Percentiles rank a stretch among this genome's conserved stretches.
Evolutionary conservation across 2,888 invertebrate genomes (phyloP).

Genomic region (Uropetala carovei): DNA sequence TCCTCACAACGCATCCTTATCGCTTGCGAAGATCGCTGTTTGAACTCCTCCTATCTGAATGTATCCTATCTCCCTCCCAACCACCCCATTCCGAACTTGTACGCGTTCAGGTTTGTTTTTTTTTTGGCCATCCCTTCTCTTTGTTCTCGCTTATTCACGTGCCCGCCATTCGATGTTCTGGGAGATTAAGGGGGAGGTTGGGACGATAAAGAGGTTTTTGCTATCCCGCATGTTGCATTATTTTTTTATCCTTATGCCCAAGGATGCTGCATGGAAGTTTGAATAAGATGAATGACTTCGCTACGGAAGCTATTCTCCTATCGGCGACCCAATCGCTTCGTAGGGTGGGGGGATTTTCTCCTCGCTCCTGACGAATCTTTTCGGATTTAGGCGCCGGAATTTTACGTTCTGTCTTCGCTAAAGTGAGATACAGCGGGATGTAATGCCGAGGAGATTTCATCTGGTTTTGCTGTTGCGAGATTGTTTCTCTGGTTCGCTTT

Average conservation of each 20-base stretch:
- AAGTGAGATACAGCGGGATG: conserved; percentile 23
- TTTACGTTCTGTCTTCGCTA: conserved; percentile 19
- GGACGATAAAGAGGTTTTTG: background rate
- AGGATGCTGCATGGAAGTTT: conserved; percentile 42
- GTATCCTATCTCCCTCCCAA: background rate
- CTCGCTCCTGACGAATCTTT: conserved; percentile 7
- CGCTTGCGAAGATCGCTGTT: background rate
- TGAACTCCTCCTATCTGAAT: background rate
- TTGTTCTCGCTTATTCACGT: background rate
- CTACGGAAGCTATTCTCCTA: background rate
- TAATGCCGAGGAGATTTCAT: background rate
- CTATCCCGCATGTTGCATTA: conserved; percentile 22
- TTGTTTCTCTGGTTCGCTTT: background rate
- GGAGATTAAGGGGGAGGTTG: background rate
- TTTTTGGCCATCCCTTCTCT: background rate
- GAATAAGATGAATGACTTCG: conserved; percentile 60
- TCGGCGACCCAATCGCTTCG: background rate
- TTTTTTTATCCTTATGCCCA: conserved; percentile 39
- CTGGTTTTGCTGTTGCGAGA: background rate
- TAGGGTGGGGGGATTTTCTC: conserved; percentile 26
- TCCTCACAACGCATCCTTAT: background rate
- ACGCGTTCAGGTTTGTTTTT: background rate
- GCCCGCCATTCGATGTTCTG: background rate
- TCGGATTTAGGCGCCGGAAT: conserved; percentile 39
- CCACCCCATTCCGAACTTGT: background rate